Conservation (phyloP, 2,888 invertebrate species). For the Liopterus haemorrhoidalis region DNA sequence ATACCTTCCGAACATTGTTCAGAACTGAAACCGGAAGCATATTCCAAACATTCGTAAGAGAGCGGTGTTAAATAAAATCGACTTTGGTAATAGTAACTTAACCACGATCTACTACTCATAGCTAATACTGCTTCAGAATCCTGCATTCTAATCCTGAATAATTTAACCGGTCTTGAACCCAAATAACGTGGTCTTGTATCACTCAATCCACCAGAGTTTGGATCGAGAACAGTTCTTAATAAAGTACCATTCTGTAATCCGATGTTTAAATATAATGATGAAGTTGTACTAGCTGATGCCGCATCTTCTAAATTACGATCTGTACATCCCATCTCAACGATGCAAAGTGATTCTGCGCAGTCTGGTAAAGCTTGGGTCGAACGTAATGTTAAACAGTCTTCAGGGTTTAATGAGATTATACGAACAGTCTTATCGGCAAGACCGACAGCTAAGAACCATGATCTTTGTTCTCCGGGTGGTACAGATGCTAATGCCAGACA, state of each 20-base stretch:
- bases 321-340: slow-evolving; percentile 84
- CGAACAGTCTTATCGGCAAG: slow-evolving; percentile 94
- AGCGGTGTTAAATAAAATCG: slow-evolving; percentile 91
- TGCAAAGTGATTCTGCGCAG: slow-evolving; percentile 92
- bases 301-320: slow-evolving; percentile 55
- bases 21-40: slow-evolving; percentile 92
- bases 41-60: slow-evolving; percentile 94
- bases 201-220: slow-evolving; percentile 91
- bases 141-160: slow-evolving; percentile 94
- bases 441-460: slow-evolving; percentile 93
- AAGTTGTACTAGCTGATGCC: slow-evolving; percentile 61
- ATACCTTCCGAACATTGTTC: slow-evolving; percentile 99
- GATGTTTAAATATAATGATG: slow-evolving; percentile 87
- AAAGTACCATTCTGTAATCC: slow-evolving; percentile 95
- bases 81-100: slow-evolving; percentile 97
- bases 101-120: slow-evolving; percentile 96
- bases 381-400: slow-evolving; percentile 90
- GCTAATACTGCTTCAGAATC: slow-evolving; percentile 94
- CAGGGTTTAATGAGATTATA: slow-evolving; percentile 94
- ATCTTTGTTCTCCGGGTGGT: slow-evolving; percentile 89
- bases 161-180: slow-evolving; percentile 90
- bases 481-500: slow-evolving; percentile 98
- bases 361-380: slow-evolving; percentile 97
- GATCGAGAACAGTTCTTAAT: slow-evolving; percentile 88
- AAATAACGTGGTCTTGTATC: slow-evolving; percentile 96